Percentiles rank a stretch among this genome's conserved stretches.
Evolutionary conservation across 30 jellyfish, hydroid and myxozoan genomes (phyloP).

Genomic region (Catostylus mosaicus): DNA sequence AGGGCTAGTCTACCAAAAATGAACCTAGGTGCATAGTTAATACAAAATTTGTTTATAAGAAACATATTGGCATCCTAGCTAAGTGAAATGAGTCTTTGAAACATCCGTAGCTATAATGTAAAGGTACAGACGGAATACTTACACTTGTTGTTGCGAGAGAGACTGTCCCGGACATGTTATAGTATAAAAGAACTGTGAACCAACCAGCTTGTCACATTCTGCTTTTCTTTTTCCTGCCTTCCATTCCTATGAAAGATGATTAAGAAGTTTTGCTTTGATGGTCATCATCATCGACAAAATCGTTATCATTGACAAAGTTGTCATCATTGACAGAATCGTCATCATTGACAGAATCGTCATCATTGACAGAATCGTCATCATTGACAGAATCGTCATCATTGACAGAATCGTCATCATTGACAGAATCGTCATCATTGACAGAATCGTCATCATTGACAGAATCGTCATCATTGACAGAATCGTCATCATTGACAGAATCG

Average conservation of each 20-base stretch:
- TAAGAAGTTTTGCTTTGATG: too few species aligned
- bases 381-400: not conserved
- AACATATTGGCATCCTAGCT: too few species aligned
- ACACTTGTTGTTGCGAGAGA: slow-evolving; percentile 93
- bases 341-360: not conserved
- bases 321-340: not conserved
- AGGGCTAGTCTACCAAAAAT: too few species aligned
- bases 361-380: not conserved
- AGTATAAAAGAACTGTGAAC: slow-evolving; percentile 88
- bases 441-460: not conserved
- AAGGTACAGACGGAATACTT: slow-evolving; percentile 31
- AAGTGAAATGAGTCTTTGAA: too few species aligned
- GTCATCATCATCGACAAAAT: not conserved
- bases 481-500: not conserved
- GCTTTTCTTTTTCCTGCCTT: slow-evolving; percentile 96
- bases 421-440: not conserved
- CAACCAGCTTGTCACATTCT: slow-evolving; percentile 89
- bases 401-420: not conserved
- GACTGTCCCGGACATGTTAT: slow-evolving; percentile 74
- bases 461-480: not conserved
- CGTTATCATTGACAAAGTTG: not conserved
- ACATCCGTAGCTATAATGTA: not conserved
- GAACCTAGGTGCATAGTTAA: too few species aligned
- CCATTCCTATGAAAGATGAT: slow-evolving; percentile 83
- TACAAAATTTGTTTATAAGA: too few species aligned